Conservation (phyloP, 2,113 vertebrate genomes). For the Kobus ellipsiprymnus region DNA sequence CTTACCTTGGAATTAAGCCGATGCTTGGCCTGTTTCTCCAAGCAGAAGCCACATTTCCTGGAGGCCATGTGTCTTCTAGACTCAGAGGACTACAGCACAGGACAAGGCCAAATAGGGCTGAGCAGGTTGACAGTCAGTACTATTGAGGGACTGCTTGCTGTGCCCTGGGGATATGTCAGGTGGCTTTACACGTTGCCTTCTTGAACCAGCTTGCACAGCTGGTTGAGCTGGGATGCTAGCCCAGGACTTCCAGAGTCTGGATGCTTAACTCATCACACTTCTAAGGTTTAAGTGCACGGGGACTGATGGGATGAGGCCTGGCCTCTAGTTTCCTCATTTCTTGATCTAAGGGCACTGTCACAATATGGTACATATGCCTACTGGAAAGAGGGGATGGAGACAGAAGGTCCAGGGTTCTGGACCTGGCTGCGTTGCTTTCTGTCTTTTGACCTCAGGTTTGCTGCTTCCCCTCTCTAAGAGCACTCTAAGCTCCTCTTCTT, state of each 20-base stretch:
- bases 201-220: neutral
- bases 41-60: neutral
- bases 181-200: neutral
- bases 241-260: neutral
- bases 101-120: too few relatives aligned
- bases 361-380: too few relatives aligned
- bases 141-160: accelerated
- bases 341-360: neutral
- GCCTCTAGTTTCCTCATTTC: neutral
- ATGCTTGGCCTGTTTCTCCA: neutral
- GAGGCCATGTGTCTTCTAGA: neutral
- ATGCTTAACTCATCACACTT: accelerated
- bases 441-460: neutral
- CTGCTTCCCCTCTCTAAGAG: neutral
- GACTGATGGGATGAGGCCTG: neutral
- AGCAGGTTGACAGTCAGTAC: neutral
- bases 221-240: neutral
- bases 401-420: neutral
- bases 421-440: neutral
- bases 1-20: neutral
- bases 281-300: too few relatives aligned
- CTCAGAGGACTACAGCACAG: neutral
- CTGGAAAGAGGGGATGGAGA: neutral
- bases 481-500: neutral
- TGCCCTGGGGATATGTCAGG: neutral